Conservation (phyloP, 2,888 invertebrate genomes). For the Pyrrhosoma nymphula region DNA sequence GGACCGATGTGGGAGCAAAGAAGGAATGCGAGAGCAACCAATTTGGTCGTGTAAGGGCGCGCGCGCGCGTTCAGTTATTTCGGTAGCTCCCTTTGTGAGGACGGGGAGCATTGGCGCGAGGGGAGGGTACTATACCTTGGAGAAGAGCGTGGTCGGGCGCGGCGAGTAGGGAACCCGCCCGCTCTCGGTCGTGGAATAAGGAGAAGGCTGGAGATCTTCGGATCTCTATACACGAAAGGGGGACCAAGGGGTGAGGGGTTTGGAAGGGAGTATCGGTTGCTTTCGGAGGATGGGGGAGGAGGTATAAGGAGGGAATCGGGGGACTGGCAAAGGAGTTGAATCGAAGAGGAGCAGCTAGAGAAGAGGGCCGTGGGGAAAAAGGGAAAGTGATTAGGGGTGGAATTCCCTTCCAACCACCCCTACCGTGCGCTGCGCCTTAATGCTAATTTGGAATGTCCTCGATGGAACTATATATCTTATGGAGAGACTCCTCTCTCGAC, state of each 20-base stretch:
- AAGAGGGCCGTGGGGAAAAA: conserved; percentile 60
- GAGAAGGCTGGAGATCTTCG: conserved; percentile 28
- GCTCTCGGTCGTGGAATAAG: background rate
- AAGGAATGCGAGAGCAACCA: conserved; percentile 41
- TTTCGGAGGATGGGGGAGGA: background rate
- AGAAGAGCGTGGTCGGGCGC: background rate
- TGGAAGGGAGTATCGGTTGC: background rate
- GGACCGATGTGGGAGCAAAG: background rate
- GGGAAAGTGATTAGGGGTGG: conserved; percentile 60
- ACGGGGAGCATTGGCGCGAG: background rate
- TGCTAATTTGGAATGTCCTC: conserved; percentile 62
- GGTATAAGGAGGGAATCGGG: background rate
- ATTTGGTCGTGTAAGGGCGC: conserved; percentile 50
- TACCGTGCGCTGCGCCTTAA: conserved; percentile 39
- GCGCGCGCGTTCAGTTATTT: conserved; percentile 26
- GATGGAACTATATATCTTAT: conserved; percentile 66
- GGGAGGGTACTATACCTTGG: background rate
- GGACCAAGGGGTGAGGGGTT: background rate
- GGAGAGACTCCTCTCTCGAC: background rate
- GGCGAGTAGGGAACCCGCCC: background rate
- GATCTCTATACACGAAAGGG: conserved; percentile 45
- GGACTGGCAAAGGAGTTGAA: background rate
- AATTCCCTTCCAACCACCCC: conserved; percentile 20
- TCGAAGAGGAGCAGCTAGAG: conserved; percentile 33
- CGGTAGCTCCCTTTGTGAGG: conserved; percentile 50